Evolutionary conservation across 2,888 invertebrate species (phyloP).

Genomic region (Plebejus melissa): DNA sequence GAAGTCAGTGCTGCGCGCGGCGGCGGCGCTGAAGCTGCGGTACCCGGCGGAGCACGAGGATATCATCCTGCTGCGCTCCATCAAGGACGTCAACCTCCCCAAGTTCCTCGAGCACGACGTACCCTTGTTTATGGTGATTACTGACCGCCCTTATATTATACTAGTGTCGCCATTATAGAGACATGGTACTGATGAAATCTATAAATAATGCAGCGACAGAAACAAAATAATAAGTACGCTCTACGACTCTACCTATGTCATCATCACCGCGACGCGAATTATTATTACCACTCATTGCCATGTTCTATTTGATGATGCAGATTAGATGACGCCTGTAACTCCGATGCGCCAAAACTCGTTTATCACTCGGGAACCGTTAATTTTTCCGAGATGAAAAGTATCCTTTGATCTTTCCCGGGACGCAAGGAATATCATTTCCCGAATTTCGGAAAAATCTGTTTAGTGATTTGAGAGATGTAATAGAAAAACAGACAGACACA

Average conservation of each 20-base stretch:
- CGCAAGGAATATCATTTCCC: too few relatives aligned
- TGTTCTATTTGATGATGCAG: not conserved
- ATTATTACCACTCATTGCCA: not conserved
- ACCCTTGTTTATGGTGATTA: conserved; percentile 86
- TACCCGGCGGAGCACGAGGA: conserved; percentile 94
- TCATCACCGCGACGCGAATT: not conserved
- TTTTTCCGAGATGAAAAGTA: too few relatives aligned
- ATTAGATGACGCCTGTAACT: too few relatives aligned
- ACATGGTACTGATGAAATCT: conserved; percentile 4
- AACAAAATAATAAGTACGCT: conserved; percentile 11
- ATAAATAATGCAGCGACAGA: conserved; percentile 29
- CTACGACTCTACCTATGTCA: not conserved
- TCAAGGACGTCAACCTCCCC: conserved; percentile 95
- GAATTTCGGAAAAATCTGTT: too few relatives aligned
- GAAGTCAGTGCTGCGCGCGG: conserved; percentile 94
- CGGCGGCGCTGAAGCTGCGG: conserved; percentile 92
- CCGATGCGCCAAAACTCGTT: too few relatives aligned
- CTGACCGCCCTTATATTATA: conserved; percentile 25
- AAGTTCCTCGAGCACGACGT: conserved; percentile 94
- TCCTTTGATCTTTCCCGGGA: too few relatives aligned
- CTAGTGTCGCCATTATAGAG: too few relatives aligned
- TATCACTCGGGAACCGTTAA: too few relatives aligned
- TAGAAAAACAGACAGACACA: too few relatives aligned
- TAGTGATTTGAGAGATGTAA: too few relatives aligned
- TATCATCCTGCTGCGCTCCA: conserved; percentile 90